phyloP scores from a whole-genome alignment of 1,140 invertebrate species.

The Penaeus indicus region DNA sequence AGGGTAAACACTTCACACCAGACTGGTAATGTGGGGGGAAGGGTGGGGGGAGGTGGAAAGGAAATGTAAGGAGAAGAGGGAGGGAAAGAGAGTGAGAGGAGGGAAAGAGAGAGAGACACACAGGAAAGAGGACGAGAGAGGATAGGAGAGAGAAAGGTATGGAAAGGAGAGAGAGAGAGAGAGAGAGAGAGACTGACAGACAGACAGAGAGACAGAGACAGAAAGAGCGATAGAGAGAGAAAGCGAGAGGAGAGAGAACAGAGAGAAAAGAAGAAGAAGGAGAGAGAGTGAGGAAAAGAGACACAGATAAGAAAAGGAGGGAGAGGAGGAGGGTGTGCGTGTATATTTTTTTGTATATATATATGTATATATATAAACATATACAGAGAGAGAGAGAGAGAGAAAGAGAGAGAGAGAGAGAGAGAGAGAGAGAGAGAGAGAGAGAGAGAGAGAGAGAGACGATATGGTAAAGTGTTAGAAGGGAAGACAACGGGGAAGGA shows the following conservation, averaged over 20 bases:
- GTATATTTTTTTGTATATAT: too few relatives aligned
- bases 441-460: too few relatives aligned
- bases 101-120: background rate
- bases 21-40: background rate
- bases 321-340: background rate
- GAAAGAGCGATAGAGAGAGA: background rate
- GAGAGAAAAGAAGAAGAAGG: background rate
- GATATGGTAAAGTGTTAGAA: too few relatives aligned
- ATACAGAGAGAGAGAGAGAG: background rate
- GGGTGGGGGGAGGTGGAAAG: background rate
- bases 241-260: background rate
- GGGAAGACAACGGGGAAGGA: too few relatives aligned
- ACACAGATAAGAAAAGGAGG: background rate
- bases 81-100: background rate
- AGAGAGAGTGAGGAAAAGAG: background rate
- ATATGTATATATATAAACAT: too few relatives aligned
- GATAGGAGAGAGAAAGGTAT: background rate
- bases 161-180: too few relatives aligned
- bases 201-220: background rate
- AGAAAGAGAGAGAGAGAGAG: too few relatives aligned
- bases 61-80: background rate
- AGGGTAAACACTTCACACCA: conserved; percentile 9
- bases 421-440: too few relatives aligned
- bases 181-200: background rate
- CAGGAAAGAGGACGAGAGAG: background rate